A percentile compares a stretch with the other conserved stretches of the same genome.
These are phyloP conservation scores for Onchidella celtica DNA, from an alignment of 2,888 invertebrate species.

Conservation along the genomic window DNA sequence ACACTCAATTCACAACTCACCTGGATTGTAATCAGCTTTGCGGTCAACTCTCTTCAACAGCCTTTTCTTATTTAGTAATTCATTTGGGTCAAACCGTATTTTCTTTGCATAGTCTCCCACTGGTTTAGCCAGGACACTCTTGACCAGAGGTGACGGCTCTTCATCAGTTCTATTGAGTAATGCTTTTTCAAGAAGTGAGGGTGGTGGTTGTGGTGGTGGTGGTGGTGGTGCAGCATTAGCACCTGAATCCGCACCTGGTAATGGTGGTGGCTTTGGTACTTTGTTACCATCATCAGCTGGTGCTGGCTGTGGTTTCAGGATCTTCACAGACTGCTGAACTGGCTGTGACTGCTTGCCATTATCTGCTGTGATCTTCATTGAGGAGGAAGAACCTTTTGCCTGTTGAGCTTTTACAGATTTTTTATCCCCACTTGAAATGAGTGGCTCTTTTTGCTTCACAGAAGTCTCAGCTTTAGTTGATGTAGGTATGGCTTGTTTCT, in stretches of 20 bases:
- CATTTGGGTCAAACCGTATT: conserved; percentile 5
- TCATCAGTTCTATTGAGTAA: neutral
- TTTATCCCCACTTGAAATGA: neutral
- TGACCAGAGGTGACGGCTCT: neutral
- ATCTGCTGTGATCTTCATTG: neutral
- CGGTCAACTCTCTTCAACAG: conserved; percentile 48
- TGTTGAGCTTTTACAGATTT: too few relatives aligned
- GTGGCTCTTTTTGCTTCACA: neutral
- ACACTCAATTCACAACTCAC: too few relatives aligned
- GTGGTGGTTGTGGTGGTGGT: neutral
- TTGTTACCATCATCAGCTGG: neutral
- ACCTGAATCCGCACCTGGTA: neutral
- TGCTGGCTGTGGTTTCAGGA: neutral
- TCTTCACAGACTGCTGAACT: neutral
- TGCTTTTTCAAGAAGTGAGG: neutral
- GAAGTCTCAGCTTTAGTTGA: neutral
- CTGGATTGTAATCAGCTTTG: conserved; percentile 40
- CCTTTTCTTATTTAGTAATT: conserved; percentile 41
- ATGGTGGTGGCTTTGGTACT: neutral
- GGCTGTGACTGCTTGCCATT: too few relatives aligned
- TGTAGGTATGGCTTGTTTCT: too few relatives aligned
- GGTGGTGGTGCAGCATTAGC: conserved; percentile 6
- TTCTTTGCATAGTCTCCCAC: neutral
- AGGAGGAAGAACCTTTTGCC: neutral
- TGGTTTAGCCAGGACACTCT: neutral